Evolutionary conservation across 2,797 vertebrate genomes (phyloP), one percentile per base, ranked within the genome.

Genomic region (Limnodromus scolopaceus): DNA sequence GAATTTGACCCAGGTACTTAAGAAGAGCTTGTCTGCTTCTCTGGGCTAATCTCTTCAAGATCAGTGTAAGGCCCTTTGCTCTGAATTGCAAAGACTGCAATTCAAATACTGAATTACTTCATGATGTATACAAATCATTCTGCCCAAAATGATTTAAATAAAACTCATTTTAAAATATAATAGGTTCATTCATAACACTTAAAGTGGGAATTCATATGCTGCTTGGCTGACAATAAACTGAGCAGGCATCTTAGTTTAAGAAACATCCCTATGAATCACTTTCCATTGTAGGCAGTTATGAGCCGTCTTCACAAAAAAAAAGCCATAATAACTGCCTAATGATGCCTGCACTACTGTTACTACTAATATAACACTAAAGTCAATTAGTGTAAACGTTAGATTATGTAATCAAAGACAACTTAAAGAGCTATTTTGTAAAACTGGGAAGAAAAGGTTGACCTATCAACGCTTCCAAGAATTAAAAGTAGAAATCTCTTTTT

Each of bases 241-340:
- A 55, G 69, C 77, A 54, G 11, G 27, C 6, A 38, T 30, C 72
- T 87, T 89, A 91, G n/a, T 66, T 94, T 80, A 85, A 89, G 87
- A 91, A 92, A 53, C n/a, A 54, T 80, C 48, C 39, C 36, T 76
- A 30, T 54, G n/a, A 96, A 95, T 91, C 66, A 53, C 43, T 76
- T 89, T 19, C 51, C 46, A 74, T 32, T 32, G 23, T 88, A 76
- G 77, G 49, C 63, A 85, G 17, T 64, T 84, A 55, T 1, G 3
- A 79, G 51, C 27, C 89, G 57, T 75, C 58, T 93, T 90, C 57
- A 66, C 66, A 85, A 79, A 69, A 34, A 34, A 66, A 32, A 48
- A 93, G 38, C 71, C 22, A 32, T 83, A 92, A 88, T 27, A 93
- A 68, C 58, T 83, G 57, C 66, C 91, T 94, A 89, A 97, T 81